A percentile compares a stretch with the other conserved stretches of the same genome.
Conservation (phyloP, 2,113 vertebrate species). For the Erythrolamprus reginae region DNA sequence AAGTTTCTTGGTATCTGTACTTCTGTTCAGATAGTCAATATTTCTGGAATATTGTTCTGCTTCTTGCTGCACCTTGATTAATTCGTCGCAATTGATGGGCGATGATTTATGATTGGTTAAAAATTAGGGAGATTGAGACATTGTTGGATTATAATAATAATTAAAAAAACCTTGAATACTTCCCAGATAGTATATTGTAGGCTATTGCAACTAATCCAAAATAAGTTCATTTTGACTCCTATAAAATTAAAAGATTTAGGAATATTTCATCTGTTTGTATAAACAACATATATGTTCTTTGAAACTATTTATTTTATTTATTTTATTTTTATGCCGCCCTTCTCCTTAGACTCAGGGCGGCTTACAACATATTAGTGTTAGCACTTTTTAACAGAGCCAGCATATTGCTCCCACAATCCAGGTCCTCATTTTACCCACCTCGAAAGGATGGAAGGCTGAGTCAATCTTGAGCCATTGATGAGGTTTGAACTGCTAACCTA, state of each 20-base stretch:
- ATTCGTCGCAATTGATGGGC: neutral
- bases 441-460: too few relatives aligned
- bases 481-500: too few relatives aligned
- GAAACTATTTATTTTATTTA: too few relatives aligned
- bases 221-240: neutral
- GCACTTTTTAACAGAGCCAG: too few relatives aligned
- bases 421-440: too few relatives aligned
- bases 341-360: too few relatives aligned
- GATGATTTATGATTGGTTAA: neutral
- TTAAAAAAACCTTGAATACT: neutral
- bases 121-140: neutral
- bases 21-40: neutral
- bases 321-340: too few relatives aligned
- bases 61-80: neutral
- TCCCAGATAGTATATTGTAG: neutral
- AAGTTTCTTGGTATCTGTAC: constrained; percentile 39
- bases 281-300: neutral
- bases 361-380: too few relatives aligned
- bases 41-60: neutral
- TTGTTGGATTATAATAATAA: neutral
- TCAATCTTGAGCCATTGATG: too few relatives aligned
- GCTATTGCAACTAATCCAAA: neutral
- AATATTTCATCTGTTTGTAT: neutral
- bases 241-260: neutral
- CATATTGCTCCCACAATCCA: too few relatives aligned